These are phyloP conservation scores for Ellobius talpinus DNA, from an alignment of 2,113 vertebrate genomes.

Conservation along the genomic window DNA sequence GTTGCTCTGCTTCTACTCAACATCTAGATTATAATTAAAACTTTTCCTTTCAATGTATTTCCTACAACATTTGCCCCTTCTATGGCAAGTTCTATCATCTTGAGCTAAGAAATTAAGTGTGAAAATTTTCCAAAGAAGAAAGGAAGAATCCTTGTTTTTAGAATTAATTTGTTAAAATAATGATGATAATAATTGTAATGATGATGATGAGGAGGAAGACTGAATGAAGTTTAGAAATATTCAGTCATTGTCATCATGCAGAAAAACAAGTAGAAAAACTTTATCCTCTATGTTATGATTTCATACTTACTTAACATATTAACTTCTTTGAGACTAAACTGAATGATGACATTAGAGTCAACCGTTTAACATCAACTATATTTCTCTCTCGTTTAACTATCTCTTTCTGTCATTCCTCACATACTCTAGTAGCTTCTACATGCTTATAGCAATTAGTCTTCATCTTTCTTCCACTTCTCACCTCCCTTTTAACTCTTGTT, in stretches of 20 bases:
- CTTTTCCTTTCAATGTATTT: neutral
- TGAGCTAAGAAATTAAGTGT: neutral
- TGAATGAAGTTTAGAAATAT: neutral
- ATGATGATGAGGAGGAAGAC: neutral
- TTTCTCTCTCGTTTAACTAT: rapidly evolving
- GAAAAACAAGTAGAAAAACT: neutral
- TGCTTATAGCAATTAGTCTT: neutral
- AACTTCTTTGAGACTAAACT: neutral
- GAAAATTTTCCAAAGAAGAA: neutral
- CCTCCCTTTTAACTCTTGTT: rapidly evolving
- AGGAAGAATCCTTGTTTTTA: neutral
- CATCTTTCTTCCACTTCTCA: rapidly evolving
- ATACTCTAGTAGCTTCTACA: neutral
- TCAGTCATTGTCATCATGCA: neutral
- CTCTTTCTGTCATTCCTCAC: neutral
- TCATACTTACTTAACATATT: neutral
- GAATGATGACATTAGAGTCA: neutral
- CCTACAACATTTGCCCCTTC: neutral
- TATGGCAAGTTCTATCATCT: neutral
- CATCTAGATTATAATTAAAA: neutral
- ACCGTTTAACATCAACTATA: neutral
- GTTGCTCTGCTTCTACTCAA: neutral
- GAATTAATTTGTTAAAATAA: neutral
- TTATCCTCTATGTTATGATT: neutral
- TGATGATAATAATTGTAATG: neutral